Evolutionary conservation across 2,113 vertebrate species (phyloP).

Genomic region (Amblyopsis rosae): DNA sequence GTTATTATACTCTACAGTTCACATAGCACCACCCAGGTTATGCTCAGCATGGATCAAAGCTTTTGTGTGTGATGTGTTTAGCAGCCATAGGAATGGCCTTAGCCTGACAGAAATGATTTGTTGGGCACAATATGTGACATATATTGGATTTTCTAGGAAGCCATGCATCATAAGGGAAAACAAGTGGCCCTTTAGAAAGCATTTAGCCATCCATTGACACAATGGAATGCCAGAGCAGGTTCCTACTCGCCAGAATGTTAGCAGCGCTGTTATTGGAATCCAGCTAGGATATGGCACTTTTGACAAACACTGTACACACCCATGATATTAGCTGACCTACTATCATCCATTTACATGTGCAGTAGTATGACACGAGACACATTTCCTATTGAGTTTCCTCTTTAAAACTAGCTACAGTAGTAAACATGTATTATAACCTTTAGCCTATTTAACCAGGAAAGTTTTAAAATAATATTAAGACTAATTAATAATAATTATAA

Average conservation of each 20-base stretch:
- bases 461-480: too few relatives aligned
- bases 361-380: too few relatives aligned
- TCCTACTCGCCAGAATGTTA: not conserved
- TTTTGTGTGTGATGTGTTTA: not conserved
- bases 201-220: conserved; percentile 34
- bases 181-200: conserved; percentile 23
- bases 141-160: conserved; percentile 15
- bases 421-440: too few relatives aligned
- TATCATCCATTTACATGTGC: not conserved
- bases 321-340: not conserved
- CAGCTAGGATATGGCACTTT: not conserved
- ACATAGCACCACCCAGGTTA: too few relatives aligned
- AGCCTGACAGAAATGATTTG: not conserved
- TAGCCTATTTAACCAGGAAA: too few relatives aligned
- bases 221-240: conserved; percentile 15
- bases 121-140: not conserved
- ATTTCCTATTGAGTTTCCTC: too few relatives aligned
- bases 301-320: not conserved
- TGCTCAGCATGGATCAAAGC: too few relatives aligned
- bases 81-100: not conserved
- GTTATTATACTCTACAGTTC: not conserved
- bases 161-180: not conserved
- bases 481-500: too few relatives aligned
- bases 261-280: conserved; percentile 8
- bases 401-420: too few relatives aligned